A percentile compares a stretch with the other conserved stretches of the same genome.
These are phyloP conservation scores for Ianthella basta DNA, from an alignment of 37 sponge, comb jelly and placozoan genomes.

Conservation along the genomic window DNA sequence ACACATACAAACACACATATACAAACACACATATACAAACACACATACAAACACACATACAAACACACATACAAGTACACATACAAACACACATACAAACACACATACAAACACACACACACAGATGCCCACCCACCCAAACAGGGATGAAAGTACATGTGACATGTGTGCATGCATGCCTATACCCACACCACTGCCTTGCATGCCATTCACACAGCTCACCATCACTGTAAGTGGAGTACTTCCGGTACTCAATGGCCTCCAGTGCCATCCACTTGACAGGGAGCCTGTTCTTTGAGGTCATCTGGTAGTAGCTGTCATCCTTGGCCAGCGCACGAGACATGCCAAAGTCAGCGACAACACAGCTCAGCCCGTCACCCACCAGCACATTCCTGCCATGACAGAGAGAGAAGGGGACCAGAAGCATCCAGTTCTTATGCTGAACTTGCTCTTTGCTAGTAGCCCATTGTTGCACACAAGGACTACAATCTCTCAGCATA, in stretches of 20 bases:
- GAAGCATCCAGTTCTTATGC: background rate
- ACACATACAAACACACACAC: no score
- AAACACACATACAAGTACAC: no score
- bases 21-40: no score
- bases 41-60: no score
- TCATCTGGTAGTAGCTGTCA: conserved; percentile 42
- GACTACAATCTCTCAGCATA: no score
- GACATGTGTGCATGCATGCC: no score
- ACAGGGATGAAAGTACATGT: no score
- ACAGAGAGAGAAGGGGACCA: background rate
- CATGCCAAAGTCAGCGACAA: conserved; percentile 57
- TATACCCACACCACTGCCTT: no score
- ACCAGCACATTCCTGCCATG: conserved; percentile 52
- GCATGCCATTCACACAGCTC: background rate
- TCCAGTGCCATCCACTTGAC: conserved; percentile 78
- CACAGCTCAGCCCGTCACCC: conserved; percentile 23
- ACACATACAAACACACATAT: background rate
- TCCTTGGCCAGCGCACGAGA: conserved; percentile 50
- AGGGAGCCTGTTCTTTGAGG: conserved; percentile 33
- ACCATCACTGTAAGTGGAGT: conserved; percentile 66
- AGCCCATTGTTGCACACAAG: no score
- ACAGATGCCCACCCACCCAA: no score
- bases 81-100: no score
- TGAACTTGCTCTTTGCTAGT: no score
- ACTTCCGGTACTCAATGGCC: conserved; percentile 46